These are phyloP conservation scores for Eumerus sabulonum DNA, from an alignment of 2,888 invertebrate species.

Conservation along the genomic window DNA sequence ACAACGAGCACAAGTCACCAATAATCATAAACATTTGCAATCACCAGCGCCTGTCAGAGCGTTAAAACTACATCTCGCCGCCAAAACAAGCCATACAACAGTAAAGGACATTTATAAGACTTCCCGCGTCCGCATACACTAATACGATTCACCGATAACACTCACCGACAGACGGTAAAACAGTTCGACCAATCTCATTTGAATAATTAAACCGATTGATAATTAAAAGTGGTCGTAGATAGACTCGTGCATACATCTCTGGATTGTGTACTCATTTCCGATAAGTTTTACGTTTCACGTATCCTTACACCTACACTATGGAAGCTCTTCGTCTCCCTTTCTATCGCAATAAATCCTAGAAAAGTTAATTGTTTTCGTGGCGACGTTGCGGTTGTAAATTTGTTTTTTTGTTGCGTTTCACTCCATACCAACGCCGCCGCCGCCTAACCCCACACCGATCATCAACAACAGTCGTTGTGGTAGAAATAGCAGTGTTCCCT, in stretches of 20 bases:
- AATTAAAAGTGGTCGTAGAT: slow-evolving; percentile 35
- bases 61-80: no score
- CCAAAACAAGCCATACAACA: no score
- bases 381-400: slow-evolving; percentile 69
- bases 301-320: background rate
- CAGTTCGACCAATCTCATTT: slow-evolving; percentile 47
- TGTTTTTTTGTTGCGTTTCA: slow-evolving; percentile 53
- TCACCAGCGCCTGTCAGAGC: no score
- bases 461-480: no score
- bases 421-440: slow-evolving; percentile 16
- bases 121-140: no score
- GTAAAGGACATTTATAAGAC: no score
- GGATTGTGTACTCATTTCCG: slow-evolving; percentile 34
- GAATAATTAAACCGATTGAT: slow-evolving; percentile 64
- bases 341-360: slow-evolving; percentile 59
- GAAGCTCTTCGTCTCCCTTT: slow-evolving; percentile 2
- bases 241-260: background rate
- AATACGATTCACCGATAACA: no score
- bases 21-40: no score
- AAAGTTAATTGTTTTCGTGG: slow-evolving; percentile 69
- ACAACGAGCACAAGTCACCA: no score
- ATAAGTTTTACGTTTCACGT: slow-evolving; percentile 34
- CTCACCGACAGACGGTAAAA: no score
- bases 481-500: no score
- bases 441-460: background rate